These are phyloP conservation scores for Phataginus tricuspis DNA, from an alignment of 2,797 vertebrate genomes.

Conservation along the genomic window DNA sequence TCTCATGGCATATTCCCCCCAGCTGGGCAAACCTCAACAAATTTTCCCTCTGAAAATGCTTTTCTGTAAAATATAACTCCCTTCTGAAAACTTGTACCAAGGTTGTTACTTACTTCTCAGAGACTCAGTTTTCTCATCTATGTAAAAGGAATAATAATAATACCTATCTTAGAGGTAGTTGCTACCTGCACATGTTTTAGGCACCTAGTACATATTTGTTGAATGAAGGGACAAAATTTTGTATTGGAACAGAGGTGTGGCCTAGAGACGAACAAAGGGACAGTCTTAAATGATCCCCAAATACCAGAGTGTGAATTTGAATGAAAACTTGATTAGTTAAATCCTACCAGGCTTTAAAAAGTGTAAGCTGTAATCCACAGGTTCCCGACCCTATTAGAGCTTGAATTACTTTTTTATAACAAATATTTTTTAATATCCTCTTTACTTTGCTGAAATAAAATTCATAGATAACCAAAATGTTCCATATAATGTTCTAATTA, in stretches of 20 bases:
- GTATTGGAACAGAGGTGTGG: neutral
- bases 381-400: neutral
- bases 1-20: neutral
- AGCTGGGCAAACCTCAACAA: neutral
- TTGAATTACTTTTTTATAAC: neutral
- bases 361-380: neutral
- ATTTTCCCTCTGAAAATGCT: neutral
- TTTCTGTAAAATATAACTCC: conserved; percentile 17
- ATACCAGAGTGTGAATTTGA: neutral
- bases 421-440: neutral
- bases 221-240: neutral
- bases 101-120: neutral
- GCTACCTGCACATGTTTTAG: neutral
- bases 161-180: neutral
- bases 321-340: neutral
- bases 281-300: neutral
- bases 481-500: neutral
- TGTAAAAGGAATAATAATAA: neutral
- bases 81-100: neutral
- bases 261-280: neutral
- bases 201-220: neutral
- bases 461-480: neutral
- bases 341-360: neutral
- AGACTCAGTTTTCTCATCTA: neutral
- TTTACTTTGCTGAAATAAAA: neutral